These are phyloP conservation scores for Lasioglossum malachurum DNA, from an alignment of 2,888 invertebrate species.

Conservation along the genomic window DNA sequence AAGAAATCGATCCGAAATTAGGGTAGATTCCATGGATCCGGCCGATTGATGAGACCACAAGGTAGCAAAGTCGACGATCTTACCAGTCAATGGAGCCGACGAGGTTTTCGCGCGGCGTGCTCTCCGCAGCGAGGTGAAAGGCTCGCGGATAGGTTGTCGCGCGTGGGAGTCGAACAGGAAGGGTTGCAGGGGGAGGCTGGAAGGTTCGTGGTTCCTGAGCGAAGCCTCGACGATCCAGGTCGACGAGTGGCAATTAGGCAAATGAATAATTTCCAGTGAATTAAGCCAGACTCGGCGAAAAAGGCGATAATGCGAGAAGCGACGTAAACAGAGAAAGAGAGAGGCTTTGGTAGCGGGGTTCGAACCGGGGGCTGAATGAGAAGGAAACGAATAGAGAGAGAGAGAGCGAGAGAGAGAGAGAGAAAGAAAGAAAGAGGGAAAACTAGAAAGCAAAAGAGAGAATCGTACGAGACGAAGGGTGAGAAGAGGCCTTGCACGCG, in stretches of 20 bases:
- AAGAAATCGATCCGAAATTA: background rate
- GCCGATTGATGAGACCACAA: background rate
- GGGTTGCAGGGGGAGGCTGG: conserved; percentile 10
- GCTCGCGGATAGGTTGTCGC: conserved; percentile 54
- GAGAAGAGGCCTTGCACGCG: conserved; percentile 55
- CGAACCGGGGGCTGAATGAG: background rate
- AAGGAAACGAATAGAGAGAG: background rate
- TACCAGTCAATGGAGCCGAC: conserved; percentile 37
- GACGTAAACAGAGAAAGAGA: conserved; percentile 11
- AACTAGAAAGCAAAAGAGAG: conserved; percentile 44
- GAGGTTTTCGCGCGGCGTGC: conserved; percentile 47
- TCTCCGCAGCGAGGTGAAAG: conserved; percentile 44
- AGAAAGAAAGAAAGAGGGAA: background rate
- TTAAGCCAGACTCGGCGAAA: conserved; percentile 71
- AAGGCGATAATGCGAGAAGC: conserved; percentile 76
- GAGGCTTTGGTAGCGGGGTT: background rate
- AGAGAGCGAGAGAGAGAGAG: no score
- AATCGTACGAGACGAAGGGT: conserved; percentile 64
- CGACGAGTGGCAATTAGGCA: conserved; percentile 78
- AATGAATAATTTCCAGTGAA: conserved; percentile 78
- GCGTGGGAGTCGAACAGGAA: conserved; percentile 61
- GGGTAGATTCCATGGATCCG: background rate
- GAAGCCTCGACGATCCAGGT: conserved; percentile 67
- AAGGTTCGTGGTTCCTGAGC: conserved; percentile 52
- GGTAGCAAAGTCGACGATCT: background rate